phyloP scores from a whole-genome alignment of 2,113 vertebrate species.

The Uropsilus gracilis region DNA sequence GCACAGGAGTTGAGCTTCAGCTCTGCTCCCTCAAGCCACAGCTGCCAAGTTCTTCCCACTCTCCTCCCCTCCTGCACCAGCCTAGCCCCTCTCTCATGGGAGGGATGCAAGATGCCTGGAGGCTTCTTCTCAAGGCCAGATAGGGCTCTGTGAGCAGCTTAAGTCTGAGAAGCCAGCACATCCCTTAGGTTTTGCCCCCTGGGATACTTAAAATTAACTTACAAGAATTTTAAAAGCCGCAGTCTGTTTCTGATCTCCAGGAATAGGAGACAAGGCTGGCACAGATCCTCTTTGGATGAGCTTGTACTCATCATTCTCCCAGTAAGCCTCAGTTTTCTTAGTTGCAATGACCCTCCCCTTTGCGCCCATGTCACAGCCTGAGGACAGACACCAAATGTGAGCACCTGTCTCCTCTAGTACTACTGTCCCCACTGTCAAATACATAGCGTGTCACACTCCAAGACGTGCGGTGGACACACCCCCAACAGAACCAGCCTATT shows the following conservation, averaged over 20 bases:
- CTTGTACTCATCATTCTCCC: background rate
- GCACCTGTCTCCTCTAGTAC: background rate
- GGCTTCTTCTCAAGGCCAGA: background rate
- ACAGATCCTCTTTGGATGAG: background rate
- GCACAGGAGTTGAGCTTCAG: background rate
- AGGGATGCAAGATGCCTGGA: background rate
- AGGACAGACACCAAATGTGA: background rate
- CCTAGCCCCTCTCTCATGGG: no score
- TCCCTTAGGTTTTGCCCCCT: background rate
- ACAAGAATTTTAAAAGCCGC: slow-evolving; percentile 6
- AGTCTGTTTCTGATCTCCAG: background rate
- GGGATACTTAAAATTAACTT: slow-evolving; percentile 42
- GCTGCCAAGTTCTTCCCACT: background rate
- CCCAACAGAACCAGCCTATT: background rate
- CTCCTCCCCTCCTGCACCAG: no score
- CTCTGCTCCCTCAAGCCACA: background rate
- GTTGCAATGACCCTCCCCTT: background rate
- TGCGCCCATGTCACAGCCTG: background rate
- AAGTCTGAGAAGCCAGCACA: background rate
- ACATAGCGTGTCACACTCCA: rapidly evolving
- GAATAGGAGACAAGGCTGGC: background rate
- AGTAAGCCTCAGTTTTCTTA: background rate
- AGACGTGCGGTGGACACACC: rapidly evolving
- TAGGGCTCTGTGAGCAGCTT: background rate
- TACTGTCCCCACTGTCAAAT: no score